Evolutionary conservation across 1,140 invertebrate genomes (phyloP).

Genomic region (Drosophila tropicalis): DNA sequence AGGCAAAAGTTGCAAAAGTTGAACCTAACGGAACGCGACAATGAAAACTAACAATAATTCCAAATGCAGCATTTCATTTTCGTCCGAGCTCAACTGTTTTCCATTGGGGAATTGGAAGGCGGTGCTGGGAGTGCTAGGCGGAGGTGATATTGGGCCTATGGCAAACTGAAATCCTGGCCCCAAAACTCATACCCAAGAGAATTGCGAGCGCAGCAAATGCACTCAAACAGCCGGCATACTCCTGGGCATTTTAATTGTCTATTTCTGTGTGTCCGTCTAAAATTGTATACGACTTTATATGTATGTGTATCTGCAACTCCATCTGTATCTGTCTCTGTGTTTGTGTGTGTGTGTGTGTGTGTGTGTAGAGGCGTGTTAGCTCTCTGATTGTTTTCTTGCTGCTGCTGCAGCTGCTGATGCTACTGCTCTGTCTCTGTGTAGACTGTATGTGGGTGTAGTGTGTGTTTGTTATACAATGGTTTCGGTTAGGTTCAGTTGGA

Average conservation of each 20-base stretch:
- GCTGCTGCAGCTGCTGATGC: neutral
- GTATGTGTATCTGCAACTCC: too few species aligned
- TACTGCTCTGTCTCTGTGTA: neutral
- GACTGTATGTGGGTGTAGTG: neutral
- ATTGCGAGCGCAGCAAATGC: constrained; percentile 53
- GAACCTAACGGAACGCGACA: constrained; percentile 36
- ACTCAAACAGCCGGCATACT: constrained; percentile 67
- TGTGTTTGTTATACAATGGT: constrained; percentile 43
- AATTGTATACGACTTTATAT: constrained; percentile 19
- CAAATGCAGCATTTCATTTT: constrained; percentile 14
- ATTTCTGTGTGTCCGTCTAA: constrained; percentile 27
- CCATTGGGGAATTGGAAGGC: neutral
- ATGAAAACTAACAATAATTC: constrained; percentile 73
- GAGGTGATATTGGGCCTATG: neutral
- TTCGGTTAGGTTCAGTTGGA: constrained; percentile 33
- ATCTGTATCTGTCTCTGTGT: constrained; percentile 11
- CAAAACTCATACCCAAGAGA: constrained; percentile 51
- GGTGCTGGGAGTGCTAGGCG: neutral
- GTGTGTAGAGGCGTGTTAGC: constrained; percentile 28
- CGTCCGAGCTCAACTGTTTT: constrained; percentile 1
- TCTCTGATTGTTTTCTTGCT: constrained; percentile 56
- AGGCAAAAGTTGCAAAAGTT: constrained; percentile 26
- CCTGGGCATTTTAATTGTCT: constrained; percentile 76
- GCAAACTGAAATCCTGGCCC: constrained; percentile 67
- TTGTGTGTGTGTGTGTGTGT: constrained; percentile 23